Base-by-base conservation (phyloP, 2,888 invertebrate genomes). In the Cryptocephalus primarius region DNA sequence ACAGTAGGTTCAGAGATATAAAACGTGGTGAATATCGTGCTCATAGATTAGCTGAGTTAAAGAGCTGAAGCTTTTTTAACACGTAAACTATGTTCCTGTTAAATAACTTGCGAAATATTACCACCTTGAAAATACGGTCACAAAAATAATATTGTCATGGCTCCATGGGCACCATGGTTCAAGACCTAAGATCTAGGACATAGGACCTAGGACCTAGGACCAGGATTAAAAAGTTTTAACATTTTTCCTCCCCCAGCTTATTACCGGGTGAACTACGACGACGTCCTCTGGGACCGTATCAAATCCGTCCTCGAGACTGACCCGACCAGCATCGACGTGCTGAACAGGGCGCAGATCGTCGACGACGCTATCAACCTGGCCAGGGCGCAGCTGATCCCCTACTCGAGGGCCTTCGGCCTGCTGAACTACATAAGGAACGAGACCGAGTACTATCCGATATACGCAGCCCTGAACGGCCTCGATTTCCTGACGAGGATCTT, bases 311-410 rank as follows among this genome's bases (percentile, higher is more conserved):
- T 76, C 1, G 65, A 68, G 10, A 62, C 59, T 1, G 32, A 51
- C 38, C 74, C 75, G 34, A 50, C 53, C 1, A 62, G 48, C 1
- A 82, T 88, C 44, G 75, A 81, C 51, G 76, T 77, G 39, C 66
- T 80, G n/a, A 86, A 87, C 65, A 75, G 83, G 57, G 88, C 88
- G 8, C 87, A 78, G 74, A 75, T 84, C 33, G 77, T 93, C 9
- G 85, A 92, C 60, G 93, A 94, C 66, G 75, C 83, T 1, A 73
- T 85, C 55, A 82, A 82, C 67, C 74, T 85, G 46, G 87, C 86
- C 10, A 75, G 83, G 38, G 75, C 80, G 8, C 77, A 78, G 1
- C 56, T 75, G 12, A 68, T 84, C 47, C 59, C 66, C 1, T 86
- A 86, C 60, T 64, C 68, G 0, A 65, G 75, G 10, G 79, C 84